These are phyloP conservation scores for Dasysyrphus albostriatus DNA, from an alignment of 2,888 invertebrate genomes.

Conservation along the genomic window DNA sequence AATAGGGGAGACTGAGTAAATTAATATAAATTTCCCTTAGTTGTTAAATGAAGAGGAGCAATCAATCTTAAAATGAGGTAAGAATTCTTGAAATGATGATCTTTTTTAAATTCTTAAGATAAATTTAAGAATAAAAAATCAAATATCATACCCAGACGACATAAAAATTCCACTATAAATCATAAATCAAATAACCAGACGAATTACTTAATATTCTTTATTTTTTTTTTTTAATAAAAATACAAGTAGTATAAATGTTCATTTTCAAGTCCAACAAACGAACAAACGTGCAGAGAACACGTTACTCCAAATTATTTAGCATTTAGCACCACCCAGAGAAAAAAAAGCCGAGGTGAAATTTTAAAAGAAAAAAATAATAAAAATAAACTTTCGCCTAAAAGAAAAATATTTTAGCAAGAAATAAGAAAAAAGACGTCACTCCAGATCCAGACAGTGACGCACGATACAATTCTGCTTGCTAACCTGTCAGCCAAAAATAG, in stretches of 20 bases:
- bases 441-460: conserved; percentile 25
- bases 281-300: not conserved
- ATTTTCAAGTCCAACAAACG: conserved; percentile 4
- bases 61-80: not conserved
- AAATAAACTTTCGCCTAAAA: not conserved
- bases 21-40: too few relatives aligned
- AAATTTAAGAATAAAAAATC: not conserved
- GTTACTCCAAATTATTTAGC: conserved; percentile 10
- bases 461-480: not conserved
- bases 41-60: not conserved
- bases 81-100: not conserved
- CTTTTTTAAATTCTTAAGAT: not conserved
- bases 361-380: not conserved
- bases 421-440: conserved; percentile 14
- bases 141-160: conserved; percentile 11
- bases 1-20: too few relatives aligned
- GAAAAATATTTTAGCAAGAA: conserved; percentile 3
- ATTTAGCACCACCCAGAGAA: not conserved
- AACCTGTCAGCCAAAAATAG: conserved; percentile 13
- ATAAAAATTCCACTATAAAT: conserved; percentile 5
- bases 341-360: not conserved
- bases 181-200: conserved; percentile 31
- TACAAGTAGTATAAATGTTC: not conserved
- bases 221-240: not conserved
- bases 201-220: conserved; percentile 6